Base-by-base conservation (phyloP, 2,888 invertebrate genomes). In the Dorcus parallelipipedus region DNA sequence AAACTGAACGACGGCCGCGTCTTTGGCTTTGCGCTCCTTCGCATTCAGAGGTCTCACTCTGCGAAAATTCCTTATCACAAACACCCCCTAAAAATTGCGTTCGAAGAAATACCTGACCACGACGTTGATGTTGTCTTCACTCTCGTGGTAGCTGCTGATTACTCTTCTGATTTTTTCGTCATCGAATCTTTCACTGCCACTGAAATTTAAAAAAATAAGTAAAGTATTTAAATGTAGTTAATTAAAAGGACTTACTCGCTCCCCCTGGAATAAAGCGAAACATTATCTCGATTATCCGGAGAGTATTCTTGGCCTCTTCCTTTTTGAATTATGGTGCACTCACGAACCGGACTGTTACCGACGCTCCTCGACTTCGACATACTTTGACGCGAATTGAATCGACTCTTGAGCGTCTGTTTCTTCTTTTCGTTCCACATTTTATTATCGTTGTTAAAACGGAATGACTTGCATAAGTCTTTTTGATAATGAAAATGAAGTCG, bases 91-190 rank as follows among this genome's bases (percentile, higher is more conserved):
- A 8, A 43, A 43, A 20, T 17, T 20, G 9, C 43, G 9, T 5
- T 26, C 17, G 10, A 17, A 43, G 17, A 38, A 45, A 9, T 10
- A 91, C 91, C 92, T 86, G 63, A 95, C 88, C 38, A 93, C 93
- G 8, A 95, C 95, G 76, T 93, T 93, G 70, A 94, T 93, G 71
- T 92, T 94, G 74, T 93, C 93, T 70, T 91, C 91, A 26, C 83
- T 83, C 38, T 83, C 78, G 66, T 82, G 82, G 66, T 76, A 79
- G 51, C 78, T 79, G 3, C 80, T 79, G 51, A 80, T 79, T 62
- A 80, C 79, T 65, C 79, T 75, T 64, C 70, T 71, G 10, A 74
- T 68, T 59, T 76, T 77, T 63, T 80, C 80, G 54, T 77, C 78
- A 60, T 80, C 76, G 49, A 81, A 68, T 48, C 78, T 73, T 62